phyloP scores from a whole-genome alignment of 2,797 vertebrate species.

The Silurus aristotelis region DNA sequence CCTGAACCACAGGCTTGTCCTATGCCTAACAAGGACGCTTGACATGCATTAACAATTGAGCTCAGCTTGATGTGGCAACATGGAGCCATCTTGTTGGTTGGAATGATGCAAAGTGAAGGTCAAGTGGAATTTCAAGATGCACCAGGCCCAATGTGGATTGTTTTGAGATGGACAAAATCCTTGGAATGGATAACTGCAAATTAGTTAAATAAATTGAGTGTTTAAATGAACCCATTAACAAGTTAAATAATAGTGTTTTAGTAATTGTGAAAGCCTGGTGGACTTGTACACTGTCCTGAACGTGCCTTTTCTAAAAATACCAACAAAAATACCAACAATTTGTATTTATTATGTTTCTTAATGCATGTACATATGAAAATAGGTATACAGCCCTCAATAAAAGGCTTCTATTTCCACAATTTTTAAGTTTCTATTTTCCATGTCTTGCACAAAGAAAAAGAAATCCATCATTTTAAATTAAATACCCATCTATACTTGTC shows the following conservation, averaged over 20 bases:
- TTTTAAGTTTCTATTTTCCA: too few relatives aligned
- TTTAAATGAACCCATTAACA: background rate
- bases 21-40: background rate
- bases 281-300: background rate
- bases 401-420: background rate
- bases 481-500: conserved; percentile 13
- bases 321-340: background rate
- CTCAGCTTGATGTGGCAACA: background rate
- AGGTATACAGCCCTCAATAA: background rate
- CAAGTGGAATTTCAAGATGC: background rate
- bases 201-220: background rate
- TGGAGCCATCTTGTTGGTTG: background rate
- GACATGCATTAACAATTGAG: background rate
- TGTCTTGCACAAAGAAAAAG: background rate
- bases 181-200: background rate
- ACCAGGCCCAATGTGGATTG: background rate
- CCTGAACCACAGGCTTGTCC: background rate
- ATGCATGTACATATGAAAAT: background rate
- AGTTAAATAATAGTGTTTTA: background rate
- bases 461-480: background rate
- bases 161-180: background rate
- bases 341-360: too few relatives aligned
- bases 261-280: background rate
- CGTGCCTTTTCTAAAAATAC: background rate
- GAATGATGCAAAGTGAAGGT: background rate